phyloP scores from a whole-genome alignment of 2,888 invertebrate species.

The Tryphoninae sp. region DNA sequence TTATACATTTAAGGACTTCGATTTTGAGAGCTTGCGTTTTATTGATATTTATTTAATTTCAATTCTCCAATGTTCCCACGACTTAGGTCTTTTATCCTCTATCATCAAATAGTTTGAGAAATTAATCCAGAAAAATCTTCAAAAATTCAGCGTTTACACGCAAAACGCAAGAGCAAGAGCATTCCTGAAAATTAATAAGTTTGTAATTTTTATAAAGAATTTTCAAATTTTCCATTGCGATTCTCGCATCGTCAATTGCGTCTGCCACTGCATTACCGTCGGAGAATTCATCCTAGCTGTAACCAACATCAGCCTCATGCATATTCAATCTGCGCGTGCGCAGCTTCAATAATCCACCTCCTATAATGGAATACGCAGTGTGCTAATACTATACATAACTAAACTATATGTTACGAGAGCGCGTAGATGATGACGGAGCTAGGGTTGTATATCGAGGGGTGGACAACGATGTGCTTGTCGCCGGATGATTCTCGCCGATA shows the following conservation, averaged over 20 bases:
- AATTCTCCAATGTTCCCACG: too few relatives aligned
- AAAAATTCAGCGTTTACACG: too few relatives aligned
- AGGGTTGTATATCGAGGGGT: background rate
- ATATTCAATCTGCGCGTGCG: conserved; percentile 46
- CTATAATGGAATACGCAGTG: conserved; percentile 40
- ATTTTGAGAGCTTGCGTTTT: background rate
- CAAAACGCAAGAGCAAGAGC: too few relatives aligned
- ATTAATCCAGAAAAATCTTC: too few relatives aligned
- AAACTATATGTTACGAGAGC: conserved; percentile 5
- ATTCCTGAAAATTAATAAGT: too few relatives aligned
- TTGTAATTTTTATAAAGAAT: background rate
- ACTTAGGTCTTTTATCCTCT: too few relatives aligned
- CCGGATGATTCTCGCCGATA: conserved; percentile 5
- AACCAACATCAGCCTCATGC: background rate
- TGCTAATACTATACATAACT: conserved; percentile 34
- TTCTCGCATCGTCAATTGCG: background rate
- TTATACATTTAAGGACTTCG: background rate
- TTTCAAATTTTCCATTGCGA: background rate
- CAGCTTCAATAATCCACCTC: conserved; percentile 33
- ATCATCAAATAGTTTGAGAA: too few relatives aligned
- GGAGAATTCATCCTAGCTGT: conserved; percentile 24
- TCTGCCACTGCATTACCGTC: conserved; percentile 40
- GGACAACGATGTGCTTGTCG: background rate
- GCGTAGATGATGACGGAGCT: conserved; percentile 36
- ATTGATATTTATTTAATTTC: too few relatives aligned